Evolutionary conservation across 2,797 vertebrate genomes (phyloP).

Genomic region (Sphenodon punctatus): DNA sequence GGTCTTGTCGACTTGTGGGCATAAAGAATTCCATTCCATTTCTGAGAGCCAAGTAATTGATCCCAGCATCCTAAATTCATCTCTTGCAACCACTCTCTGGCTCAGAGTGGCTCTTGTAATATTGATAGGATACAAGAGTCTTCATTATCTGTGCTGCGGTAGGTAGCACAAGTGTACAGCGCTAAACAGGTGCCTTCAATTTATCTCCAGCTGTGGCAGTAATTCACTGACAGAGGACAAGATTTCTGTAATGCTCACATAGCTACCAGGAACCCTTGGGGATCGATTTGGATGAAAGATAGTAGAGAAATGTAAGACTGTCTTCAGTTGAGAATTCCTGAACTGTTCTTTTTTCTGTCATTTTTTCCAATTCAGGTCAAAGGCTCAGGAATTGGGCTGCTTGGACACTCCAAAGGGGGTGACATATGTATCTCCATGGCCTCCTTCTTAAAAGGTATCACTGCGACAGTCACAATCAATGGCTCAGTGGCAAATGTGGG

Average conservation of each 20-base stretch:
- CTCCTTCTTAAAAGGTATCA: slow-evolving; percentile 84
- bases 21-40: background rate
- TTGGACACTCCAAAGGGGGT: slow-evolving; percentile 88
- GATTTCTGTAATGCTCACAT: background rate
- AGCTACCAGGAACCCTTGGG: background rate
- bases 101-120: too few relatives aligned
- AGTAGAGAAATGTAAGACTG: background rate
- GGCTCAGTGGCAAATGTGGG: slow-evolving; percentile 78
- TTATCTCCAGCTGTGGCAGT: background rate
- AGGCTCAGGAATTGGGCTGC: slow-evolving; percentile 83
- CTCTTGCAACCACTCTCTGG: too few relatives aligned
- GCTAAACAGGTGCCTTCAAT: too few relatives aligned
- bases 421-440: slow-evolving; percentile 86
- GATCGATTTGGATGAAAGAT: background rate
- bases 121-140: too few relatives aligned
- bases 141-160: too few relatives aligned
- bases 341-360: slow-evolving; percentile 1
- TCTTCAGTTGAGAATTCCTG: background rate
- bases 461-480: slow-evolving; percentile 82
- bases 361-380: slow-evolving; percentile 76
- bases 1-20: too few relatives aligned
- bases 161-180: too few relatives aligned
- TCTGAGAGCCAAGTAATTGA: background rate
- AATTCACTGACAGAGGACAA: background rate
- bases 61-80: too few relatives aligned